Conservation (phyloP, 1,140 invertebrate genomes). For the Trichonephila inaurata region DNA sequence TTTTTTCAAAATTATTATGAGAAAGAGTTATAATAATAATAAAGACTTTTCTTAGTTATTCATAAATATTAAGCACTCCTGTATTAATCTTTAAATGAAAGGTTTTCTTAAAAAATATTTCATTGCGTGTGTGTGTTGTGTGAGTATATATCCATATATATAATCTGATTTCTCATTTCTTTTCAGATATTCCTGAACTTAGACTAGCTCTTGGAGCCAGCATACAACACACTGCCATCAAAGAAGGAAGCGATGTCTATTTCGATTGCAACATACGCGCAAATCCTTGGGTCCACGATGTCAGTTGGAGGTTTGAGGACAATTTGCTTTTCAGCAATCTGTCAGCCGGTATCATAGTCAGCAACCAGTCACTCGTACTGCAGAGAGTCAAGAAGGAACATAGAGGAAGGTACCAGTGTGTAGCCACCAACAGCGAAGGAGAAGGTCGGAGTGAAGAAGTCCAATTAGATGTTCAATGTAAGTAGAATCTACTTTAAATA, state of each 20-base stretch:
- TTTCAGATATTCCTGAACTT: slow-evolving; percentile 78
- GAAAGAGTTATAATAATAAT: no score
- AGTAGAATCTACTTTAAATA: slow-evolving; percentile 34
- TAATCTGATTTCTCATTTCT: not conserved
- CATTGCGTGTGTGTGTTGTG: not conserved
- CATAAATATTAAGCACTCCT: not conserved
- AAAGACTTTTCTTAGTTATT: no score
- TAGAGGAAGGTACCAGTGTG: slow-evolving; percentile 78
- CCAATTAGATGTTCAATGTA: slow-evolving; percentile 77
- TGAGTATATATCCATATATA: not conserved
- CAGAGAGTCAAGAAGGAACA: slow-evolving; percentile 78
- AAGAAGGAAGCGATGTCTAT: slow-evolving; percentile 90
- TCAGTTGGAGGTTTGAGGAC: slow-evolving; percentile 76
- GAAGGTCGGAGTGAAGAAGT: slow-evolving; percentile 75
- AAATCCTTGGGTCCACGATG: slow-evolving; percentile 78
- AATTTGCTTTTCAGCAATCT: slow-evolving; percentile 62
- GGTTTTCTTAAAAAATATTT: not conserved
- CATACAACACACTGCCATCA: slow-evolving; percentile 89
- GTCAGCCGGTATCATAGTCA: slow-evolving; percentile 78
- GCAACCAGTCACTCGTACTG: slow-evolving; percentile 79
- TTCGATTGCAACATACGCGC: slow-evolving; percentile 88
- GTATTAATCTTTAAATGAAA: not conserved
- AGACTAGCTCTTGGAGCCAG: slow-evolving; percentile 78
- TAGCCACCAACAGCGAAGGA: slow-evolving; percentile 78
- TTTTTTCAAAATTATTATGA: no score